Base-by-base conservation (phyloP, 2,888 invertebrate genomes). In the Agriopis marginaria region DNA sequence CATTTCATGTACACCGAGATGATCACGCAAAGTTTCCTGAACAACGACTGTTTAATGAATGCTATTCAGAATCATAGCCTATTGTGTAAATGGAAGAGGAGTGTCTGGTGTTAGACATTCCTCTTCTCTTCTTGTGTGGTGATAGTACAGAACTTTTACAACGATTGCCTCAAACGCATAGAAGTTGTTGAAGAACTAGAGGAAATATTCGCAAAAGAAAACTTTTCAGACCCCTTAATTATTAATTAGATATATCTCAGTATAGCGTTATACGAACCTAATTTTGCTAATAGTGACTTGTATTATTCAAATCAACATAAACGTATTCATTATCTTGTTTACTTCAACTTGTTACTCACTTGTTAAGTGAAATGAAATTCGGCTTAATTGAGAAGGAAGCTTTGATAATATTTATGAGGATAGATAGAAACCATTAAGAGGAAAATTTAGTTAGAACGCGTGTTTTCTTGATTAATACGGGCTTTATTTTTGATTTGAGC, bases 31-130 rank as follows among this genome's bases (percentile, higher is more conserved):
- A 56, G 23, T 58, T 58, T 45, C 14, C 58, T 58, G 58, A 58
- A 45, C 45, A 58, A 47, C 12, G n/a, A n/a, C n/a, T n/a, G n/a
- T 47, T 42, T 58, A 58, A 58, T 58, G 58, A 58, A 58, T 58
- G 12, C 45, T 7, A 58, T 58, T 58, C 58, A 58, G 32, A 58
- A 58, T 58, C 45, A 58, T 23, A 47, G 45, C 8, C 58, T 58
- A 58, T 58, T 58, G 58, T 58, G 23, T 58, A 58, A 45, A 45
- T 45, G 47, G 17, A 58, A 32, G 23, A 45, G 45, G 23, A 23
- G 17, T 58, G 32, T 23, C 23, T 56, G 44, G 3, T 47, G 45
- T 7, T 42, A 23, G 10, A 58, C n/a, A n/a, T n/a, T n/a, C n/a
- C n/a, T n/a, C n/a, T n/a, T n/a, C n/a, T n/a, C n/a, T n/a, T n/a